Conservation (phyloP, 2,888 invertebrate genomes). For the Hypomecis atomaria region DNA sequence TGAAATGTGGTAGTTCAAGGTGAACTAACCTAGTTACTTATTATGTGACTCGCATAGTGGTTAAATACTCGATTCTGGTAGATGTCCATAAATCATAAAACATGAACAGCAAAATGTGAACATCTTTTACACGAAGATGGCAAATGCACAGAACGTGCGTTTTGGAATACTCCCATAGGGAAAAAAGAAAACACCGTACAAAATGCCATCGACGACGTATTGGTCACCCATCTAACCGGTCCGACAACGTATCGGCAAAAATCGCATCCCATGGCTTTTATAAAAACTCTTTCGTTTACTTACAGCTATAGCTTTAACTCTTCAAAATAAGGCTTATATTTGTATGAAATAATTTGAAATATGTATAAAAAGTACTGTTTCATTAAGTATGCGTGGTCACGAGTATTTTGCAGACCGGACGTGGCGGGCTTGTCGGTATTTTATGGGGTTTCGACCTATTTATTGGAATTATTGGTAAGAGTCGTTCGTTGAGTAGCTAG, state of each 20-base stretch:
- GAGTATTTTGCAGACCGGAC: conserved; percentile 10
- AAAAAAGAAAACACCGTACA: not conserved
- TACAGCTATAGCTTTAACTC: not conserved
- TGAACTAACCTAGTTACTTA: too few species aligned
- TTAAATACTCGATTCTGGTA: too few species aligned
- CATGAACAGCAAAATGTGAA: too few species aligned
- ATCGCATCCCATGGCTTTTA: not conserved
- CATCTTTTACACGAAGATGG: too few species aligned
- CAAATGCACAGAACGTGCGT: too few species aligned
- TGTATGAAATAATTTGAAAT: not conserved
- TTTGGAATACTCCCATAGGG: too few species aligned
- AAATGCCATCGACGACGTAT: not conserved
- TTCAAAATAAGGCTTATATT: conserved; percentile 8
- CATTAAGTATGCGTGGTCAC: conserved; percentile 8
- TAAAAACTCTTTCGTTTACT: not conserved
- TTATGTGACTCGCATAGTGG: too few species aligned
- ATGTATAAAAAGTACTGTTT: too few species aligned
- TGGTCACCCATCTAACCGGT: not conserved
- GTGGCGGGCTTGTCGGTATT: conserved; percentile 6
- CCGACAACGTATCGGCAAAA: not conserved
- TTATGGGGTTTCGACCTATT: conserved; percentile 15
- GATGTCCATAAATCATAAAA: too few species aligned
- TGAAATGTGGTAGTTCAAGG: too few species aligned
- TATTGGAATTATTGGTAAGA: conserved; percentile 4
- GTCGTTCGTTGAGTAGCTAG: too few species aligned